Evolutionary conservation across 2,888 invertebrate genomes (phyloP).

Genomic region (Drosophila barbarae): DNA sequence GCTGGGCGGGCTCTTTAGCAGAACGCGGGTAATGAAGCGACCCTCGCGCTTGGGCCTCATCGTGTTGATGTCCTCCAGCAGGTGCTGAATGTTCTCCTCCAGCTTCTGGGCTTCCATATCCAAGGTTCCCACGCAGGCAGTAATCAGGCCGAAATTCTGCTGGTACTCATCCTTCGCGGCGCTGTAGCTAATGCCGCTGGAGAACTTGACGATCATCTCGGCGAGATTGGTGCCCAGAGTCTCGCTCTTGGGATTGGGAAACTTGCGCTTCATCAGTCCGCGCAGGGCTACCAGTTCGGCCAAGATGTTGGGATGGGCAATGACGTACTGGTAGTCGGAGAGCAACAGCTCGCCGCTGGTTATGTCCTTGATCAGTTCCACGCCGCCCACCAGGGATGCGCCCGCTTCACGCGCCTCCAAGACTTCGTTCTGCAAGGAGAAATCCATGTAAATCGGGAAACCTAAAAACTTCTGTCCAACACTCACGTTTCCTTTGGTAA

Average conservation of each 20-base stretch:
- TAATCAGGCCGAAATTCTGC: conserved; percentile 85
- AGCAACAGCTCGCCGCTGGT: conserved; percentile 86
- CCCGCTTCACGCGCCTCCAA: conserved; percentile 85
- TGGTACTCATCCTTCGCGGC: conserved; percentile 85
- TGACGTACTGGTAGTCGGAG: conserved; percentile 86
- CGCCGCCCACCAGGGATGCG: conserved; percentile 86
- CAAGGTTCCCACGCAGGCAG: conserved; percentile 85
- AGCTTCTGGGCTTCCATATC: conserved; percentile 86
- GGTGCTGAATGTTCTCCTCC: conserved; percentile 85
- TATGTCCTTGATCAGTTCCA: conserved; percentile 87
- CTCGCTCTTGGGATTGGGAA: conserved; percentile 85
- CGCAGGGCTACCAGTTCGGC: conserved; percentile 87
- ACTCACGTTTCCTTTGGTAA: conserved; percentile 84
- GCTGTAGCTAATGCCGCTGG: conserved; percentile 86
- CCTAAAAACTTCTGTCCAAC: too few species aligned
- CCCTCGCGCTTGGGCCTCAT: conserved; percentile 85
- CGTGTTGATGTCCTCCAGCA: conserved; percentile 84
- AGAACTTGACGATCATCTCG: conserved; percentile 83
- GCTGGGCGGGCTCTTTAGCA: conserved; percentile 84
- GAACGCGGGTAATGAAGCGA: conserved; percentile 86
- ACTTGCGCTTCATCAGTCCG: conserved; percentile 88
- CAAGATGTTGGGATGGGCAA: conserved; percentile 90
- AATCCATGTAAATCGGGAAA: not conserved
- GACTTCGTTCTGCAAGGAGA: conserved; percentile 67
- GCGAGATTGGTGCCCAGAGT: conserved; percentile 85